Evolutionary conservation across 2,797 vertebrate species (phyloP), one percentile per base, ranked within the genome.

Genomic region (Spheniscus humboldti): DNA sequence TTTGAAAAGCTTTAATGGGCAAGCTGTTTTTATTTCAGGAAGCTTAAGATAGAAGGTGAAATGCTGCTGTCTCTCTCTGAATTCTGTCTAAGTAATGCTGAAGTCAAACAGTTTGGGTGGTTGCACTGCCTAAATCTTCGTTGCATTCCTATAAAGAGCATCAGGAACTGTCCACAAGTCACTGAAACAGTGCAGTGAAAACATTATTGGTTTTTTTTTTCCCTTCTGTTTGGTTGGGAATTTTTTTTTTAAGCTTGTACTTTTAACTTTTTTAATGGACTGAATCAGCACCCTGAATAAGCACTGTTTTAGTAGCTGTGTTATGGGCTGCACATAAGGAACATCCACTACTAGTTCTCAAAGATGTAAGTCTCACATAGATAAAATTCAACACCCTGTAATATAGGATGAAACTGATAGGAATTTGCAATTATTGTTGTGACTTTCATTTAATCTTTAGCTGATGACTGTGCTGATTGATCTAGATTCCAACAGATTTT

Each of bases 391-490:
- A 84, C 96, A 92, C 96, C 88, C 33, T 90, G 86, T 91, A 95
- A 93, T 92, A 92, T 97, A 98, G 84, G 86, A 92, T 63, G 66
- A 95, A 97, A 82, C 96, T 35, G 80, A 86, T 94, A 97, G 68
- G 95, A 97, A 96, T 92, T 97, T 93, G 96, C 97, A 95, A 75
- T 98, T 97, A 96, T 96, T 96, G 94, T 97, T 95, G 96, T 98
- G 97, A 98, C 97, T 97, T 96, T 95, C 85, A 98, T 96, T 98
- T 98, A 96, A 88, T 97, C 97, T 97, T 97, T 91, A 97, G 93
- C 97, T 88, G 73, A 91, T 97, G 82, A 96, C 78, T 97, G 91
- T 97, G 97, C 97, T 83, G 91, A 94, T 96, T 97, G 88, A 96
- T 94, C 85, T 94, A 96, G 97, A 88, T 87, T 93, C 92, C 96